Percentiles rank a stretch among this genome's conserved stretches.
Conservation (phyloP, 2,113 vertebrate genomes). For the Pantherophis guttatus region DNA sequence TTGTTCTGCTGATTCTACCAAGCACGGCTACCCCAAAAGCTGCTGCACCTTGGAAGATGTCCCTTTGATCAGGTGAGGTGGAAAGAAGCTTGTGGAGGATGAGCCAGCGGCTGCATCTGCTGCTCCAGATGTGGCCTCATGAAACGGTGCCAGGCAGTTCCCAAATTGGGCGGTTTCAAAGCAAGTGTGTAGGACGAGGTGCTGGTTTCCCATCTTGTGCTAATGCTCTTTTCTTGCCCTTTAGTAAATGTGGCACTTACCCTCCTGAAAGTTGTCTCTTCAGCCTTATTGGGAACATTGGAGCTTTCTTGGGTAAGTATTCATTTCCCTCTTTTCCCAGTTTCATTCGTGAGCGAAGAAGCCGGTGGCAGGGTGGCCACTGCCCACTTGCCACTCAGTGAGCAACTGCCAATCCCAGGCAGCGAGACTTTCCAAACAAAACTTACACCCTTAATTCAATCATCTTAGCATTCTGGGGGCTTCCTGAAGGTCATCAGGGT, state of each 20-base stretch:
- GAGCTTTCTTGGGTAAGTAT: constrained; percentile 90
- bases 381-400: too few species aligned
- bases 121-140: not conserved
- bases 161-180: too few species aligned
- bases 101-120: not conserved
- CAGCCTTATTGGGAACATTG: constrained; percentile 89
- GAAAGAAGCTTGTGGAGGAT: not conserved
- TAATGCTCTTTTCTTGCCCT: constrained; percentile 7
- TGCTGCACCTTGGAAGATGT: constrained; percentile 90
- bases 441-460: not conserved
- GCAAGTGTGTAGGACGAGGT: not conserved
- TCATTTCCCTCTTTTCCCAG: not conserved
- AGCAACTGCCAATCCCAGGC: not conserved
- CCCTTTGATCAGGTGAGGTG: constrained; percentile 84
- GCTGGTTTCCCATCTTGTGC: not conserved
- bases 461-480: not conserved
- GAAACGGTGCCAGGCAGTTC: not conserved
- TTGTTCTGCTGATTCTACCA: constrained; percentile 79
- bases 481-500: not conserved
- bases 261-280: constrained; percentile 93
- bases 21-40: constrained; percentile 84
- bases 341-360: too few species aligned
- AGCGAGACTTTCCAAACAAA: not conserved
- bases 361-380: too few species aligned
- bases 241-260: constrained; percentile 87